Percentiles rank a stretch among this genome's conserved stretches.
Conservation (phyloP, 2,797 vertebrate genomes). For the Arctocebus calabarensis region DNA sequence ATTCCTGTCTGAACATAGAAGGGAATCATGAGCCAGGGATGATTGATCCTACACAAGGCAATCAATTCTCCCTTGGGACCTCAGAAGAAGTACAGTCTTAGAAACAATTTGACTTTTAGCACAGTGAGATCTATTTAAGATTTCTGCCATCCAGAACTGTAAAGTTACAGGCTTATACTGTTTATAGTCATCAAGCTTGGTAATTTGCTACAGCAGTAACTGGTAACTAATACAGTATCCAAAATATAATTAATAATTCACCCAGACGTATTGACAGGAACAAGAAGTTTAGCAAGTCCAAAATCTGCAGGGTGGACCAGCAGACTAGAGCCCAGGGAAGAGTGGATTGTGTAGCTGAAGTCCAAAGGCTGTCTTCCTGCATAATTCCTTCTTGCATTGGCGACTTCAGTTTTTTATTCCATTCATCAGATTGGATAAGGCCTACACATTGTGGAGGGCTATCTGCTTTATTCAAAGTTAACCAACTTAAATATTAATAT, state of each 20-base stretch:
- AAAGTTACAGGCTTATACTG: neutral
- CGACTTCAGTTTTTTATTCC: neutral
- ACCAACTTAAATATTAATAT: neutral
- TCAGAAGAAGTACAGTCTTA: neutral
- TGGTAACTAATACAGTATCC: neutral
- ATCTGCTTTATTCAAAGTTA: neutral
- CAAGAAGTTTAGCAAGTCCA: neutral
- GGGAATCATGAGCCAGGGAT: neutral
- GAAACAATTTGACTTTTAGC: neutral
- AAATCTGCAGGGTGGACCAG: neutral
- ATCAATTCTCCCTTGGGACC: neutral
- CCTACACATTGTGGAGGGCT: no score
- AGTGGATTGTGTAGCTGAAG: neutral
- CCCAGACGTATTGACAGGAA: neutral
- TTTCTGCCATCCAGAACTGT: neutral
- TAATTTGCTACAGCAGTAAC: neutral
- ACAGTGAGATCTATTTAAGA: neutral
- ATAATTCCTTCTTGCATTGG: neutral
- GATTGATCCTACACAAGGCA: neutral
- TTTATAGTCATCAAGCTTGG: neutral
- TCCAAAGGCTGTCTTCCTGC: no score
- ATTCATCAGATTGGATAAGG: neutral
- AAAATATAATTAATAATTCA: conserved; percentile 15
- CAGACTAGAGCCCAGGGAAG: neutral
- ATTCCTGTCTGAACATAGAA: neutral